Base-by-base conservation (phyloP, 2,888 invertebrate genomes). In the Drosophila pullipes region DNA sequence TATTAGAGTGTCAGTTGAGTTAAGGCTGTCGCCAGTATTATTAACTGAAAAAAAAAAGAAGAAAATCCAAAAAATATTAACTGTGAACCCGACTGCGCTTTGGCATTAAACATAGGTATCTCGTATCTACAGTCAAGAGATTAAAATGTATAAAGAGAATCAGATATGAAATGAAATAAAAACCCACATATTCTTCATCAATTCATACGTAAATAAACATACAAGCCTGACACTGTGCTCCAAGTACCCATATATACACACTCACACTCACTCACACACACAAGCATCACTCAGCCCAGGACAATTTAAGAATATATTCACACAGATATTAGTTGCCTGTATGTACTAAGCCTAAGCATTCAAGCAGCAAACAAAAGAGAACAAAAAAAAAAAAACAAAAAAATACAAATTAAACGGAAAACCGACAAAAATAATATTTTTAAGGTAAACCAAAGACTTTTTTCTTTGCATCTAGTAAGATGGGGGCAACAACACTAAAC, bases 401-500 rank as follows among this genome's bases (percentile, higher is more conserved):
- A n/a, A 52, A 60, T 39, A 30, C n/a, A 30, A 53, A 47, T 55
- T 55, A 49, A 49, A 58, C 61, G 60, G 16, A 44, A 54, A 75
- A 44, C 37, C n/a, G 55, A 67, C 67, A 63, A 65, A 60, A 59
- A 77, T 73, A 78, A 74, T 91, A 90, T 76, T 77, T 91, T 76
- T 91, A 92, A 92, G 92, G 91, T 82, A 93, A 92, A 93, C 92
- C 93, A 92, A 92, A 93, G 93, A 93, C 92, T 92, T 92, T 93
- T 85, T 92, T 91, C 90, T 92, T 92, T 91, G 91, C 88, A 88
- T 85, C 86, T 82, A 44, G 50, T 59, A 83, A 81, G 79, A 74
- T 70, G 85, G 75, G 74, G 70, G 76, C 78, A 65, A 25, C 30
- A 57, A 79, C 80, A 82, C 78, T 77, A 79, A 82, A 84, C 63